Base-by-base conservation (phyloP, 1,140 invertebrate species). In the Heterodera schachtii region DNA sequence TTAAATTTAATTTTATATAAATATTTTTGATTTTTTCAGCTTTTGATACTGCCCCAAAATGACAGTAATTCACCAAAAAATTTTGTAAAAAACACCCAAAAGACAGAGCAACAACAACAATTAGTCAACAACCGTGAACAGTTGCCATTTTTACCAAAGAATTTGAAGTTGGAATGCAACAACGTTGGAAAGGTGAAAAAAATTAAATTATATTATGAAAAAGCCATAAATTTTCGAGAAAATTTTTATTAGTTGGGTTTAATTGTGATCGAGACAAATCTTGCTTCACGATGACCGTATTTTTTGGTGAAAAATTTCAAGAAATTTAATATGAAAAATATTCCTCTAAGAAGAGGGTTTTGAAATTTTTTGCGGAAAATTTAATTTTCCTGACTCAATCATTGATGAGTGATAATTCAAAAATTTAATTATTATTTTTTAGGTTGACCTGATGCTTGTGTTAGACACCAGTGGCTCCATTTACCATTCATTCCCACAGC, bases 401-500 rank as follows among this genome's bases (percentile, higher is more conserved):
- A 31, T 31, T 31, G 31, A 31, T 31, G 31, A 31, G 0, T 31
- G 31, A 31, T 31, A 52, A 52, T 6, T 11, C 49, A 6, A 6
- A 52, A 52, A 52, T 11, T 73, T 73, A 46, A 73, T 73, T 46
- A 49, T 75, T 60, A 49, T 19, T 46, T 77, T 82, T 41, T 11
- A 87, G 82, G 66, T 87, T 11, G 86, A 87, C 84, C 66, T 87
- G 47, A 75, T 87, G 78, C 43, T 87, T 21, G 74, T 88, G 9
- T 64, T 87, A 4, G 86, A 87, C 77, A 88, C 87, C 9, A 86
- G 84, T 71, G 87, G 87, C 11, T 86, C 85, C 16, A 76, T 87
- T 41, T 83, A 60, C 66, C 67, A 80, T 19, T 73, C 76, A 46
- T 87, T 87, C 79, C 74, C 70, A 31, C 60, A 84, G 47, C 81